Evolutionary conservation across 2,113 vertebrate genomes (phyloP).

Genomic region (Sialia sialis): DNA sequence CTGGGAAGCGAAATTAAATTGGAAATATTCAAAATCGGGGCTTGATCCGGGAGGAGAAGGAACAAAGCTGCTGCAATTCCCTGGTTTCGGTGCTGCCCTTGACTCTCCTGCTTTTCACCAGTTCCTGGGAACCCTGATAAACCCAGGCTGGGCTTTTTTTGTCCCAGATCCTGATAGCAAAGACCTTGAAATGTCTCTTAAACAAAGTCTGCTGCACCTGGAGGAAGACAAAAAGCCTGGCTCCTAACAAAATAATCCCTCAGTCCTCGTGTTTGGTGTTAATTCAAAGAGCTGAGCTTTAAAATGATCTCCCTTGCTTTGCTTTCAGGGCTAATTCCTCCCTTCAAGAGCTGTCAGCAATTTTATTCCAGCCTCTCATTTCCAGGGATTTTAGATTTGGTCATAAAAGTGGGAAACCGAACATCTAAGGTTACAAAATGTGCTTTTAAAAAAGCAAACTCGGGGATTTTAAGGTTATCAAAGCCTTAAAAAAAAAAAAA

Average conservation of each 20-base stretch:
- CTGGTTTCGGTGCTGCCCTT: background rate
- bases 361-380: constrained; percentile 19
- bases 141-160: constrained; percentile 43
- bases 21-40: background rate
- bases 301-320: background rate
- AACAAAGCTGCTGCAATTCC: background rate
- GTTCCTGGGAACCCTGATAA: constrained; percentile 44
- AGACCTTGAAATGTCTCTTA: constrained; percentile 45
- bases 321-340: background rate
- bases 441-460: background rate
- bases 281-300: background rate
- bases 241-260: constrained; percentile 14
- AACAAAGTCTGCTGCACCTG: constrained; percentile 31
- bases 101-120: background rate
- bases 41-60: background rate
- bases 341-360: constrained; percentile 21
- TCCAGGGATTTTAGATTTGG: constrained; percentile 25
- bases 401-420: constrained; percentile 23
- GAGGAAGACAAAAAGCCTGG: constrained; percentile 38
- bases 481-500: background rate
- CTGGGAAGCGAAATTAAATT: background rate
- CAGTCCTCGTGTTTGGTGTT: background rate
- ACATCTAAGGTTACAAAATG: background rate
- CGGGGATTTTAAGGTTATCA: background rate
- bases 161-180: background rate